phyloP scores from a whole-genome alignment of 2,888 invertebrate species.

The Aporophyla lueneburgensis region DNA sequence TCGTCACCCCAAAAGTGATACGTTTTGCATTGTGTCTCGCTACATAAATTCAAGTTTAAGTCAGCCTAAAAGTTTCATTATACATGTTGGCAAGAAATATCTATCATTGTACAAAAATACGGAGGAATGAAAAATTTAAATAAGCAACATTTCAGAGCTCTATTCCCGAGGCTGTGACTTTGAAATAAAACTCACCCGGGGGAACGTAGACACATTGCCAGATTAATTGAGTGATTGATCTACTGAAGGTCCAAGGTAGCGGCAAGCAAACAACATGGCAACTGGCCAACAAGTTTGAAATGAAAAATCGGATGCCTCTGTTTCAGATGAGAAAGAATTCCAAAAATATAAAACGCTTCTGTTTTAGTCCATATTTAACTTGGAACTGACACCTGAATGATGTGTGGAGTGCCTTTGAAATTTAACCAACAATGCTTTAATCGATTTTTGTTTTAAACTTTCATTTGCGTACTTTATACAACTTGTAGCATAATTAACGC shows the following conservation, averaged over 20 bases:
- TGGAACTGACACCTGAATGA: background rate
- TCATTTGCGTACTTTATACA: too few species aligned
- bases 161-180: constrained; percentile 6
- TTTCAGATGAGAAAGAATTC: constrained; percentile 20
- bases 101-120: background rate
- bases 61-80: background rate
- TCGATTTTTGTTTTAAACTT: background rate
- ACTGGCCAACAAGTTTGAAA: constrained; percentile 36
- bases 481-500: too few species aligned
- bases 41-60: background rate
- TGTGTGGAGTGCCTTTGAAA: background rate
- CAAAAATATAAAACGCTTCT: background rate
- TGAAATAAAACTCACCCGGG: constrained; percentile 19
- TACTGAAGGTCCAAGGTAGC: constrained; percentile 34
- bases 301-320: constrained; percentile 21
- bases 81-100: background rate
- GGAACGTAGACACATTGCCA: constrained; percentile 31
- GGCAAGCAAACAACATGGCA: constrained; percentile 33
- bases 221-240: constrained; percentile 47
- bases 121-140: background rate
- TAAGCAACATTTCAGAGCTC: background rate
- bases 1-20: background rate
- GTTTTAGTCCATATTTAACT: background rate
- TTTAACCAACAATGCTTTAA: too few species aligned
- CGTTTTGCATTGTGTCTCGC: background rate